Percentiles rank a stretch among this genome's conserved stretches.
phyloP scores from a whole-genome alignment of 2,888 invertebrate genomes.

The Tuberolachnus salignus region DNA sequence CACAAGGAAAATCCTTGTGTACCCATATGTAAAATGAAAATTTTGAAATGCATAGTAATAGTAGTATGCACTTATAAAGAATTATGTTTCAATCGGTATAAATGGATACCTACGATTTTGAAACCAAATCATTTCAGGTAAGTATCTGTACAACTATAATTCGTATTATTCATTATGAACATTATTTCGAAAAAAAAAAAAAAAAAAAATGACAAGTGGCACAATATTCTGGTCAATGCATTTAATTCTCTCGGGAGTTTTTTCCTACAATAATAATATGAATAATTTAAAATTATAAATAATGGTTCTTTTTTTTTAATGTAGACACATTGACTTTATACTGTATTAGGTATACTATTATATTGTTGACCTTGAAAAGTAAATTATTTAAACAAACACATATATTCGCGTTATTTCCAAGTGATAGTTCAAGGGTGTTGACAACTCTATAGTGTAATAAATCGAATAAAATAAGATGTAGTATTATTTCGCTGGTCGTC shows the following conservation, averaged over 20 bases:
- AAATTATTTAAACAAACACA: background rate
- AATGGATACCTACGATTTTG: too few relatives aligned
- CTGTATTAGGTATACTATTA: background rate
- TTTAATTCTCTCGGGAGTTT: conserved; percentile 10
- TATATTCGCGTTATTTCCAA: background rate
- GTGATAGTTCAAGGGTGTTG: conserved; percentile 11
- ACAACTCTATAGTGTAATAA: too few relatives aligned
- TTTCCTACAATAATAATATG: conserved; percentile 1
- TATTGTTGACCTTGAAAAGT: conserved; percentile 5
- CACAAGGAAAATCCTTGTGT: too few relatives aligned
- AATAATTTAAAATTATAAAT: conserved; percentile 21
- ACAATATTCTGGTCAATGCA: conserved; percentile 8
- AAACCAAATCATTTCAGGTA: background rate
- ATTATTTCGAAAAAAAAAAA: background rate
- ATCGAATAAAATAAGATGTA: too few relatives aligned
- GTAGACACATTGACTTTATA: conserved; percentile 8
- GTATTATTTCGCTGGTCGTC: too few relatives aligned
- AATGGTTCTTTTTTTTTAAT: conserved; percentile 9
- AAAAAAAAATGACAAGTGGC: background rate
- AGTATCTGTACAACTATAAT: background rate
- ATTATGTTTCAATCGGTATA: too few relatives aligned
- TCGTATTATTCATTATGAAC: background rate
- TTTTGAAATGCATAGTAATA: too few relatives aligned
- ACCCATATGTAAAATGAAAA: too few relatives aligned
- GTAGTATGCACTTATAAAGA: too few relatives aligned